phyloP scores from a whole-genome alignment of 30 jellyfish, hydroid and myxozoan genomes.

The Pelagia noctiluca region DNA sequence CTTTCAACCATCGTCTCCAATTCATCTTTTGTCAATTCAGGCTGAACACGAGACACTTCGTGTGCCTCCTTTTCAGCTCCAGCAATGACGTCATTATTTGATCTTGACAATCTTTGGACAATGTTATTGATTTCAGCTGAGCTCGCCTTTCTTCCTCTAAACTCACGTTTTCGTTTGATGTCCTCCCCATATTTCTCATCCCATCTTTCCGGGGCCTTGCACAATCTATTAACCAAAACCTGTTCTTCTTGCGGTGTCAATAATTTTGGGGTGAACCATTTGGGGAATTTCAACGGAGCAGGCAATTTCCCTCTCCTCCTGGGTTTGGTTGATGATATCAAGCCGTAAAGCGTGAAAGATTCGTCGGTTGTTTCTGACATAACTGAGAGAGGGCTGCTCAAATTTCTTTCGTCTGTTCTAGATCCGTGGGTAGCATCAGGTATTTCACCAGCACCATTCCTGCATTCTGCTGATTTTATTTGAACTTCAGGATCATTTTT shows the following conservation, averaged over 20 bases:
- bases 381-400: neutral
- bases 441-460: too few relatives aligned
- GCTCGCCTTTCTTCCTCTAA: constrained; percentile 29
- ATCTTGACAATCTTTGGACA: constrained; percentile 41
- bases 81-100: neutral
- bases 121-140: constrained; percentile 22
- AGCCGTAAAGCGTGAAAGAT: constrained; percentile 13
- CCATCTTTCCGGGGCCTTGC: constrained; percentile 69
- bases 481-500: too few relatives aligned
- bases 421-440: too few relatives aligned
- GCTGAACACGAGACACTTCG: neutral
- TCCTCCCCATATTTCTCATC: constrained; percentile 45
- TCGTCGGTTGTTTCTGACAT: neutral
- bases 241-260: constrained; percentile 56
- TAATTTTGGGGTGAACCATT: constrained; percentile 39
- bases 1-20: constrained; percentile 51
- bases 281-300: constrained; percentile 51
- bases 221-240: constrained; percentile 36
- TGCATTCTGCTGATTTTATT: too few relatives aligned
- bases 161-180: neutral
- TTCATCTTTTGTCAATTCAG: constrained; percentile 38
- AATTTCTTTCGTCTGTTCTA: too few relatives aligned
- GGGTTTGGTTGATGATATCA: neutral
- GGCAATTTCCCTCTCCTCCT: constrained; percentile 50
- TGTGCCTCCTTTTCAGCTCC: constrained; percentile 2